Evolutionary conservation across 2,113 vertebrate genomes (phyloP).

Genomic region (Oxyruncus cristatus): DNA sequence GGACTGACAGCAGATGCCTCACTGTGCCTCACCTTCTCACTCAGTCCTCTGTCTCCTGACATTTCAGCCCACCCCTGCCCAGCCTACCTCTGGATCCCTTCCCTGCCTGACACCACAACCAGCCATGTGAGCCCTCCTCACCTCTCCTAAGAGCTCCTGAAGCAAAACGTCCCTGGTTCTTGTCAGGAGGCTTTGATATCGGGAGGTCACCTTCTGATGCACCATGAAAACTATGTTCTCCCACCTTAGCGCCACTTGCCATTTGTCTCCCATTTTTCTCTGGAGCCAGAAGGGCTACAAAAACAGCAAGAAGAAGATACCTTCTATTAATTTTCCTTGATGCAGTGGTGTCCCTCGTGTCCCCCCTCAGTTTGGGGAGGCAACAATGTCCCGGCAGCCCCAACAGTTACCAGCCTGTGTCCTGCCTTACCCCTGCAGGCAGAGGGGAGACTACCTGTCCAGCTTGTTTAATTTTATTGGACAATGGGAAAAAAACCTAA

Average conservation of each 20-base stretch:
- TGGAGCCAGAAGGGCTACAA: background rate
- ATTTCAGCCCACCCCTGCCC: background rate
- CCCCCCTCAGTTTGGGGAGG: background rate
- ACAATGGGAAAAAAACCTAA: background rate
- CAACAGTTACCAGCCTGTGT: background rate
- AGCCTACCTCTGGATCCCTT: background rate
- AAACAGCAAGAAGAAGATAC: background rate
- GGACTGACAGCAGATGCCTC: background rate
- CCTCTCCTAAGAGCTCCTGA: background rate
- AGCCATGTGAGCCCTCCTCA: no score
- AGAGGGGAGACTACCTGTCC: background rate
- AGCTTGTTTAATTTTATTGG: background rate
- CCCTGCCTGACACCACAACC: background rate
- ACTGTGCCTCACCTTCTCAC: background rate
- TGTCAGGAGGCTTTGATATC: background rate
- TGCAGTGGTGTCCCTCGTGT: background rate
- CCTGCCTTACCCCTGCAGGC: background rate
- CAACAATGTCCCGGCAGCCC: background rate
- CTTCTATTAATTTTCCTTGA: background rate
- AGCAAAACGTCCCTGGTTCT: background rate
- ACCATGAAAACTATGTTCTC: rapidly evolving
- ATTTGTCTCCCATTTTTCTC: background rate
- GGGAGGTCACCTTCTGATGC: background rate
- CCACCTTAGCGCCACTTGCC: background rate
- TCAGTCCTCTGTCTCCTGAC: background rate